Evolutionary conservation across 2,797 vertebrate species (phyloP).

Genomic region (Catostomus latipinnis): DNA sequence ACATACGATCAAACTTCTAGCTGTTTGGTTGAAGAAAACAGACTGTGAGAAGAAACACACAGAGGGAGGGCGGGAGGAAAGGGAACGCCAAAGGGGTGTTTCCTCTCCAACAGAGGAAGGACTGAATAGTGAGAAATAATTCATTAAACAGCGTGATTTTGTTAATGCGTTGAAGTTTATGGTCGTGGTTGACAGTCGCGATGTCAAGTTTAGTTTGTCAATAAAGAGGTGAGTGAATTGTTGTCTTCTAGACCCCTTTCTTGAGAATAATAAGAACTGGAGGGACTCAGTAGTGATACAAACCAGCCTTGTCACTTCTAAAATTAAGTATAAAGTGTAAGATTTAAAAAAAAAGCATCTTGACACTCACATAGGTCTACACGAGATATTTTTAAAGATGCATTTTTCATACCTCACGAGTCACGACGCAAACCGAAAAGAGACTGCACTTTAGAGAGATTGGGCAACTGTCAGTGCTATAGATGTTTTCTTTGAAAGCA

Average conservation of each 20-base stretch:
- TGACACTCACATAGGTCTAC: background rate
- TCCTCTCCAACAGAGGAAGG: constrained; percentile 46
- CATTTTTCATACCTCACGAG: background rate
- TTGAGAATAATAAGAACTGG: constrained; percentile 15
- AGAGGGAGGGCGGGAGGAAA: constrained; percentile 50
- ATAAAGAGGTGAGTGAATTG: constrained; percentile 56
- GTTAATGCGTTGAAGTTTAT: background rate
- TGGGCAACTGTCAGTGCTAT: background rate
- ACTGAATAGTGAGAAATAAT: constrained; percentile 32
- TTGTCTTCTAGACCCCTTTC: constrained; percentile 14
- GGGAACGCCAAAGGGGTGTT: constrained; percentile 53
- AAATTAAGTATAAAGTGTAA: background rate
- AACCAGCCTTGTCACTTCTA: constrained; percentile 18
- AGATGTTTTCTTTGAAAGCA: constrained; percentile 19
- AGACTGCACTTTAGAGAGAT: background rate
- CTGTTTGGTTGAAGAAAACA: constrained; percentile 20
- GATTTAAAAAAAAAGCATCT: background rate
- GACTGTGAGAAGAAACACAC: constrained; percentile 12
- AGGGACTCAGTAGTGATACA: constrained; percentile 8
- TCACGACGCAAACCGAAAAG: background rate
- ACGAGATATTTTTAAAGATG: background rate
- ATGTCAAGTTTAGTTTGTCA: constrained; percentile 41
- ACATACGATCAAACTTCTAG: background rate
- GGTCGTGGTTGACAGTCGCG: constrained; percentile 25
- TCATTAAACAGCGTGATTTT: constrained; percentile 21